Evolutionary conservation across 1,140 invertebrate genomes (phyloP).

Genomic region (Scaptomyza hsui): DNA sequence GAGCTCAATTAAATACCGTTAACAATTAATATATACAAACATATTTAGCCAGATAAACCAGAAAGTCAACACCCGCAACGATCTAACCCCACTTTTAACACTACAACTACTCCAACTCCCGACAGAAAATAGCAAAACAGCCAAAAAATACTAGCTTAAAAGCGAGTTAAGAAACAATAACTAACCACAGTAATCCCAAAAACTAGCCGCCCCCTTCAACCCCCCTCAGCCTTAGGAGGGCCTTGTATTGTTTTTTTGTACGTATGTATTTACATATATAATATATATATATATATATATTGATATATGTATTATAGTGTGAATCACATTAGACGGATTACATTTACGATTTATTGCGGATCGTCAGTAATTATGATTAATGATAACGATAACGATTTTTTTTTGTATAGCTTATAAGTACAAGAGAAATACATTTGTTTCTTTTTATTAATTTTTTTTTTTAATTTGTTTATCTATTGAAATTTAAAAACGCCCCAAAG

Average conservation of each 20-base stretch:
- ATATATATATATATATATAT: conserved; percentile 14
- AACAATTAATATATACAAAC: background rate
- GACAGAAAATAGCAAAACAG: background rate
- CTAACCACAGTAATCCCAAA: background rate
- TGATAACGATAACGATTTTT: conserved; percentile 61
- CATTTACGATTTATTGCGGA: conserved; percentile 47
- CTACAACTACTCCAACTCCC: background rate
- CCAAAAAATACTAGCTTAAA: conserved; percentile 21
- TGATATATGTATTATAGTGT: conserved; percentile 43
- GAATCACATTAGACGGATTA: conserved; percentile 30
- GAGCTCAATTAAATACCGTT: conserved; percentile 87
- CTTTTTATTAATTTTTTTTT: conserved; percentile 22
- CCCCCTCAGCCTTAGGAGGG: background rate
- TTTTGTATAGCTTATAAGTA: conserved; percentile 47
- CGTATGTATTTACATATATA: conserved; percentile 33
- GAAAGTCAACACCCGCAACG: background rate
- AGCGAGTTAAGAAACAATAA: background rate
- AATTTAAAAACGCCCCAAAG: conserved; percentile 50
- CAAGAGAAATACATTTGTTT: conserved; percentile 9
- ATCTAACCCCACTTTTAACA: background rate
- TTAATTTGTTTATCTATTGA: conserved; percentile 24
- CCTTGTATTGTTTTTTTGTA: conserved; percentile 18
- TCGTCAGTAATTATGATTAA: conserved; percentile 73
- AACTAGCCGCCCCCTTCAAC: background rate
- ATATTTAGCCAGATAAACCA: too few species aligned